Evolutionary conservation across 2,888 invertebrate species (phyloP).

Genomic region (Drosophila conformis): DNA sequence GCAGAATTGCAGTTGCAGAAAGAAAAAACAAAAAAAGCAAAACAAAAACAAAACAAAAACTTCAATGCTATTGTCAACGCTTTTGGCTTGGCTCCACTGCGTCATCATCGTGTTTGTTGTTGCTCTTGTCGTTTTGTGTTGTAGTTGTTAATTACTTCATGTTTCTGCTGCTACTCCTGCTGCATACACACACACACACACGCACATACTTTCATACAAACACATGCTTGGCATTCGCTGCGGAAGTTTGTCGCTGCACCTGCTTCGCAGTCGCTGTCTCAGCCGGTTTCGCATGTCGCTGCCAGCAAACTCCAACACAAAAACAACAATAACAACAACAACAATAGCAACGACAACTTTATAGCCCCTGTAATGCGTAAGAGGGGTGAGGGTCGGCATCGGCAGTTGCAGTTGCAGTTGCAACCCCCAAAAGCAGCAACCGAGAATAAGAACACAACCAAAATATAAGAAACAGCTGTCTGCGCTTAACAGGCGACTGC

Average conservation of each 20-base stretch:
- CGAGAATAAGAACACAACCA: conserved; percentile 1
- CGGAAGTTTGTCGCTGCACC: conserved; percentile 75
- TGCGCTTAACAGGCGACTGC: conserved; percentile 29
- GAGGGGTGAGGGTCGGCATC: conserved; percentile 30
- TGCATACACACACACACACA: conserved; percentile 49
- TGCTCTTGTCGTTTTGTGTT: conserved; percentile 51
- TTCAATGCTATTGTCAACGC: conserved; percentile 78
- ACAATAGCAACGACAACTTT: conserved; percentile 68
- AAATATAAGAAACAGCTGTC: conserved; percentile 35
- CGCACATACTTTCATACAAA: conserved; percentile 15
- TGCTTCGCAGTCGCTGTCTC: conserved; percentile 66
- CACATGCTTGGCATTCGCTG: conserved; percentile 59
- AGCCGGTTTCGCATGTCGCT: conserved; percentile 71
- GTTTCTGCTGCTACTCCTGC: conserved; percentile 56
- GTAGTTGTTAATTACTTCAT: conserved; percentile 80
- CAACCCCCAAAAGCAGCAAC: conserved; percentile 55
- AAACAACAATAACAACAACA: conserved; percentile 36
- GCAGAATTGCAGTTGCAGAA: conserved; percentile 26
- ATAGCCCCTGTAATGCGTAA: conserved; percentile 70
- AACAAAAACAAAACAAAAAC: conserved; percentile 23
- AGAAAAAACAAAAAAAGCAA: neutral
- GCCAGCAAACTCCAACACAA: conserved; percentile 33
- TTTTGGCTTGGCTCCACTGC: conserved; percentile 65
- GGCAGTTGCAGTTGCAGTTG: conserved; percentile 30
- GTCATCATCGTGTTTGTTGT: conserved; percentile 55